Conservation (phyloP, 2,888 invertebrate genomes). For the Nasonovia ribisnigri region DNA sequence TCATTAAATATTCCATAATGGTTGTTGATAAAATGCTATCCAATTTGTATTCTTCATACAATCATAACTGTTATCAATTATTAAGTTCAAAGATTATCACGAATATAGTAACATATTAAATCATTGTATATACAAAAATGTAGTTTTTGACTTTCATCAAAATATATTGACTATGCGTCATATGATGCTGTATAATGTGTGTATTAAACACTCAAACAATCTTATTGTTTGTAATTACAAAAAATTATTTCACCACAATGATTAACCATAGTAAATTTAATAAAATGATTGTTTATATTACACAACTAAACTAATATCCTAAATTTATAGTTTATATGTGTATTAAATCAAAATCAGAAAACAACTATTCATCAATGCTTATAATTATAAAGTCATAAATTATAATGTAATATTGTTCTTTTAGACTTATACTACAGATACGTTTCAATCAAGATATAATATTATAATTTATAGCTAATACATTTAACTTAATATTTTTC, state of each 20-base stretch:
- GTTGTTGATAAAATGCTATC: neutral
- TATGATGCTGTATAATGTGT: neutral
- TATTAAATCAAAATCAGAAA: neutral
- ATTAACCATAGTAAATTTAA: neutral
- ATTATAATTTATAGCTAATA: neutral
- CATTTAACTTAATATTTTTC: neutral
- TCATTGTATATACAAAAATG: neutral
- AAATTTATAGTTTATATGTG: neutral
- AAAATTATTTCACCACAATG: neutral
- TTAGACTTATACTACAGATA: too few species aligned
- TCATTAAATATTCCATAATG: neutral
- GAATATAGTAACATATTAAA: neutral
- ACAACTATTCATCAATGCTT: neutral
- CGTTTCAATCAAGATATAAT: neutral
- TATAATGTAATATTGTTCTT: neutral
- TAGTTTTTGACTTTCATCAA: neutral
- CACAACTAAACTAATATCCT: neutral
- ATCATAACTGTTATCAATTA: neutral
- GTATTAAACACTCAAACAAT: neutral
- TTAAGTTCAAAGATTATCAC: conserved; percentile 33
- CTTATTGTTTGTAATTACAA: neutral
- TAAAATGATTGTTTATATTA: neutral
- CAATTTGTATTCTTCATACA: neutral
- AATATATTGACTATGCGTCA: neutral
- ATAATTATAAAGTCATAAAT: neutral